Conservation (phyloP, 2,888 invertebrate species). For the Plagodis dolabraria region DNA sequence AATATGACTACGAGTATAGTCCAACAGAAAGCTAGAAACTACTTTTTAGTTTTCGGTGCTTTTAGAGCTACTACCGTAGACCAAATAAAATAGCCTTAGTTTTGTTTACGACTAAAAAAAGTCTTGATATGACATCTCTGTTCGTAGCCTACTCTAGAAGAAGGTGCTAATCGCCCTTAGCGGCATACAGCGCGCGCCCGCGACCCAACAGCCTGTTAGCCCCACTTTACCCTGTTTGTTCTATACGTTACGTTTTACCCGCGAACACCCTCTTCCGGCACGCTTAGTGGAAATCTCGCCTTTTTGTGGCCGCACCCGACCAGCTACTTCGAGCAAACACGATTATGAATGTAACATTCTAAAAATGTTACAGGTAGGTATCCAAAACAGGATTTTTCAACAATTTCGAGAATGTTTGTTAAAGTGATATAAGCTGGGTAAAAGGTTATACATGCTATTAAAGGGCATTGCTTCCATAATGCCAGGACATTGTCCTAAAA, state of each 20-base stretch:
- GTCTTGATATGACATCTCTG: conserved; percentile 7
- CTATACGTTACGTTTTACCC: conserved; percentile 72
- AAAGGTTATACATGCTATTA: conserved; percentile 10
- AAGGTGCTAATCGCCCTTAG: conserved; percentile 72
- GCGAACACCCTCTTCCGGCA: conserved; percentile 76
- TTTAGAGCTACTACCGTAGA: too few species aligned
- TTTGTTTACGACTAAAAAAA: neutral
- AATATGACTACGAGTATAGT: too few species aligned
- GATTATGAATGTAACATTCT: conserved; percentile 32
- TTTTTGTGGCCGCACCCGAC: conserved; percentile 64
- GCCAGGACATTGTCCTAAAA: neutral
- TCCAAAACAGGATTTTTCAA: conserved; percentile 21
- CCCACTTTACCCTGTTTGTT: conserved; percentile 76
- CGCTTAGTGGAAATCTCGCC: conserved; percentile 74
- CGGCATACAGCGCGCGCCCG: conserved; percentile 49
- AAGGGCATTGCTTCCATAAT: conserved; percentile 10
- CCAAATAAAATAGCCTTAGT: too few species aligned
- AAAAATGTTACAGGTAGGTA: conserved; percentile 6
- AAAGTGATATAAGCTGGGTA: conserved; percentile 4
- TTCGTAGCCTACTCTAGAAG: conserved; percentile 50
- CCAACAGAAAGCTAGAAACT: too few species aligned
- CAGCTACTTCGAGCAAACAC: conserved; percentile 58
- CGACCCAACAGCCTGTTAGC: conserved; percentile 64
- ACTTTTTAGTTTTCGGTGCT: too few species aligned
- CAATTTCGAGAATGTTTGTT: conserved; percentile 29